Evolutionary conservation across 2,888 invertebrate genomes (phyloP), one percentile per base, ranked within the genome.

Genomic region (Agapetus fuscipes): DNA sequence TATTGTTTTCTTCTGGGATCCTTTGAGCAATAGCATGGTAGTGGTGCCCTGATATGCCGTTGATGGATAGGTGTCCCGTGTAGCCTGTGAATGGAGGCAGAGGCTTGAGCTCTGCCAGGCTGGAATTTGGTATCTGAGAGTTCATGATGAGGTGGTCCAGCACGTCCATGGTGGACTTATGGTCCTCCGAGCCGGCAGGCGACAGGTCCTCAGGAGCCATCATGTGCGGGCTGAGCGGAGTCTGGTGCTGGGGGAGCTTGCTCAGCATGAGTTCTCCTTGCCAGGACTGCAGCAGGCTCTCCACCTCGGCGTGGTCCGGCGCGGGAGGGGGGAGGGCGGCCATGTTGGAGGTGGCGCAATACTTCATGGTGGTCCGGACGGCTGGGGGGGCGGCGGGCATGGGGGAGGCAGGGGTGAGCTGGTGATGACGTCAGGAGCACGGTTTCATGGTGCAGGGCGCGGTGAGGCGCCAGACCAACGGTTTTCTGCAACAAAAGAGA

Each of bases 41-140:
- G 57, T 88, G 88, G 57, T 86, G 87, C 2, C 88, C 88, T 36
- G 85, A 83, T 53, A 88, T 87, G 37, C 87, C 87, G 62, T 88
- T 88, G 60, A 88, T 88, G 51, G 85, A 85, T 43, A 89, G 66
- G 54, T 88, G 85, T 1, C 85, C 85, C 12, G 88, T 86, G 62
- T 87, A 87, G 17, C 83, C 83, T 30, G 86, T 84, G 60, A 89
- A 88, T 3, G 90, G 89, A 3, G 89, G 89, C 50, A 90, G 66
- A 1, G 83, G 83, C 57, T 89, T 90, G 47, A 89, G 69, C 56
- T 90, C 90, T 24, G 88, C 85, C n/a, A 59, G 58, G 50, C 65
- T 65, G 4, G 71, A 67, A 41, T 66, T 66, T 28, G 77, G 74
- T 17, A 74, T 66, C 13, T 76, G 59, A 7, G 70, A 61, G 38